phyloP scores from a whole-genome alignment of 2,888 invertebrate genomes.

The Lasioglossum pauxillum region DNA sequence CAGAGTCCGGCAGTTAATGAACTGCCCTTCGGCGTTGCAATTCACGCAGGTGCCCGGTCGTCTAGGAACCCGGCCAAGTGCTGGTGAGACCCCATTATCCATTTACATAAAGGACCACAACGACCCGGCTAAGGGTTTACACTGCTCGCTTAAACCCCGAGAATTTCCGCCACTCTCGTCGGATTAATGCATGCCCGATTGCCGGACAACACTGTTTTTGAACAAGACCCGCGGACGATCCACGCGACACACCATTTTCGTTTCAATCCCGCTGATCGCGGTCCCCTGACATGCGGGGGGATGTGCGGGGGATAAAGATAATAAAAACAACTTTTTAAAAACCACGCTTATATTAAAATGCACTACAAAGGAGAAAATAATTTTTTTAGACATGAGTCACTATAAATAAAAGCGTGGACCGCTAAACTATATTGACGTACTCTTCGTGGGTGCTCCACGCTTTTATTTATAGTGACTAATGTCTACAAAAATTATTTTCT shows the following conservation, averaged over 20 bases:
- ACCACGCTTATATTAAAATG: no score
- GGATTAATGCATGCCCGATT: slow-evolving; percentile 35
- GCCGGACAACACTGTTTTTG: slow-evolving; percentile 1
- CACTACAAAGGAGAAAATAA: no score
- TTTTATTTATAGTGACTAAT: no score
- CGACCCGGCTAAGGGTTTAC: slow-evolving; percentile 57
- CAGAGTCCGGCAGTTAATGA: slow-evolving; percentile 75
- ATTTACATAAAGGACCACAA: slow-evolving; percentile 69
- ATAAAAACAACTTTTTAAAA: no score
- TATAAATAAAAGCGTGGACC: no score
- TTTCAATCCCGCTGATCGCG: background rate
- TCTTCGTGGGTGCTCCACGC: no score
- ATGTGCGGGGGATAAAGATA: no score
- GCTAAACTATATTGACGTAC: no score
- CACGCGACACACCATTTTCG: background rate
- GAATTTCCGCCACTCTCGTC: slow-evolving; percentile 25
- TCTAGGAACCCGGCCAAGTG: slow-evolving; percentile 65
- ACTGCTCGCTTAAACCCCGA: slow-evolving; percentile 42
- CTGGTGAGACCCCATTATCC: slow-evolving; percentile 67
- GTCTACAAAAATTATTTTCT: no score
- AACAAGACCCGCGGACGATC: background rate
- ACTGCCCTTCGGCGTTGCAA: slow-evolving; percentile 73
- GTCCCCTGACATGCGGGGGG: background rate
- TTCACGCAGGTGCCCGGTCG: slow-evolving; percentile 48
- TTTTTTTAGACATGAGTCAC: no score